Evolutionary conservation across 2,797 vertebrate species (phyloP).

Genomic region (Podarcis siculus): DNA sequence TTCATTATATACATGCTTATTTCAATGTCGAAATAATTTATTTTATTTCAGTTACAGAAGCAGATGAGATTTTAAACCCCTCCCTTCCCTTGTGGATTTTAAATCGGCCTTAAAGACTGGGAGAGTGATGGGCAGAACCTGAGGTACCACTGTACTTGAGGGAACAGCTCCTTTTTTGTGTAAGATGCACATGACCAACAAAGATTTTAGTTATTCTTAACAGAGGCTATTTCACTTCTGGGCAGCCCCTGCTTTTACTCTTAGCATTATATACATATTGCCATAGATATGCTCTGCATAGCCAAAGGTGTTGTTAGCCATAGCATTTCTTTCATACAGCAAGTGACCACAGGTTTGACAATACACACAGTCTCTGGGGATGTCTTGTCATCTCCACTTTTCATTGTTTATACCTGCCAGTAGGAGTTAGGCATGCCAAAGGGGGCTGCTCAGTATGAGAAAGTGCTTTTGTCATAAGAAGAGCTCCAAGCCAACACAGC

Average conservation of each 20-base stretch:
- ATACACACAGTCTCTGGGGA: no score
- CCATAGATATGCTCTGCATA: not conserved
- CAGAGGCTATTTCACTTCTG: not conserved
- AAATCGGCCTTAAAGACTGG: not conserved
- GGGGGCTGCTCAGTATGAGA: not conserved
- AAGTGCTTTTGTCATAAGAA: conserved; percentile 44
- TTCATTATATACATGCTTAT: not conserved
- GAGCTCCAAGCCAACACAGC: conserved; percentile 9
- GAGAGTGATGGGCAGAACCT: not conserved
- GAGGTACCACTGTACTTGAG: not conserved
- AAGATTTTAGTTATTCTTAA: not conserved
- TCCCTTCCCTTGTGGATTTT: no score
- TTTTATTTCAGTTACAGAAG: no score
- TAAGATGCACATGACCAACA: not conserved
- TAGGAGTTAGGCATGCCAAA: conserved; percentile 18
- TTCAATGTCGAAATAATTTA: conserved; percentile 17
- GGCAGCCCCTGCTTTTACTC: not conserved
- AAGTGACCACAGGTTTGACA: no score
- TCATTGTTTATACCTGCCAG: conserved; percentile 29
- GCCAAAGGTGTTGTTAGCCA: not conserved
- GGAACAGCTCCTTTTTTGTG: no score
- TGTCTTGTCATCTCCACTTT: not conserved
- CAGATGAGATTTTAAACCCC: no score
- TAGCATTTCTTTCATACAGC: not conserved
- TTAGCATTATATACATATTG: not conserved